Evolutionary conservation across 2,113 vertebrate species (phyloP), one percentile per base, ranked within the genome.

Genomic region (Corythaeola cristata): DNA sequence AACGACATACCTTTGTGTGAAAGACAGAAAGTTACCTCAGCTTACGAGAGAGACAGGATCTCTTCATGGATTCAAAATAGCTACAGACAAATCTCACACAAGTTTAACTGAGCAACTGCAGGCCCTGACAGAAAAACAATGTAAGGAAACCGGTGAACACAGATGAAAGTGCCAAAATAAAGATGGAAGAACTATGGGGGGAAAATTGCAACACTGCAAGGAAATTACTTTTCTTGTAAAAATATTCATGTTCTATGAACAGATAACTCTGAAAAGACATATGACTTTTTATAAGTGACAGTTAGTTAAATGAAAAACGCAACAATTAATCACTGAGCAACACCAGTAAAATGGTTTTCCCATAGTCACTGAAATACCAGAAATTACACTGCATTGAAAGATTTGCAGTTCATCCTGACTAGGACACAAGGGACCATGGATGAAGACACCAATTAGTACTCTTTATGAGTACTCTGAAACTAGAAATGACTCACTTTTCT

Each of bases 201-300:
- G 58, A 81, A 93, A 96, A 91, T 45, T 78, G 67, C 75, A 92
- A 96, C 58, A 80, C 45, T 71, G 44, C 53, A 88, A 96, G 96
- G 96, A 97, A 97, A 97, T 95, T 74, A 93, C 88, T 95, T 95
- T 91, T 82, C 89, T 82, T 76, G 56, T 88, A 96, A 97, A 93
- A 97, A 95, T 69, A 67, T 81, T 92, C 80, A 79, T 92, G 90
- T 85, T 93, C 15, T 74, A n/a, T 37, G 37, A 95, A 79, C 24
- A 96, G 92, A 95, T 95, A 96, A 96, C 50, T 91, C 71, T 55
- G 74, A 83, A 93, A 89, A 88, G 75, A 96, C 20, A 28, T 44
- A 78, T 5, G 18, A 91, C 59, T 86, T 89, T 72, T 83, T 88
- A 11, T 69, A 94, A 89, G 23, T 76, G 35, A 89, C 55, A 67